Evolutionary conservation across 2,113 vertebrate genomes (phyloP).

Genomic region (Ptilorrhoa leucosticta): DNA sequence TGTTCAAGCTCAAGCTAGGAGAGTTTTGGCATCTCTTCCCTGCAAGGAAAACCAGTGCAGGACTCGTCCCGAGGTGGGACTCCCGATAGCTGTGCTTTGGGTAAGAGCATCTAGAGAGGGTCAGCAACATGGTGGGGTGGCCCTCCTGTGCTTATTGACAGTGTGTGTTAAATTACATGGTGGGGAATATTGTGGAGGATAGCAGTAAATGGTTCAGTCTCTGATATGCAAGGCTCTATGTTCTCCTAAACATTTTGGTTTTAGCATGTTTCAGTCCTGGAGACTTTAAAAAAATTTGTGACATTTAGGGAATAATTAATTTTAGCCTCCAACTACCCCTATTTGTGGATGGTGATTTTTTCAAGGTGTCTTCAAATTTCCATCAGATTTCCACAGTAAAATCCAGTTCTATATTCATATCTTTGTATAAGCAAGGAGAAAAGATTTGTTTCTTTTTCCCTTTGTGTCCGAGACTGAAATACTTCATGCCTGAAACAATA

Average conservation of each 20-base stretch:
- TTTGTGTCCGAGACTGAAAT: background rate
- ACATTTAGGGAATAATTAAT: background rate
- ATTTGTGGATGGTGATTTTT: background rate
- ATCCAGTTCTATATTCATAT: background rate
- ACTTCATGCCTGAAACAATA: background rate
- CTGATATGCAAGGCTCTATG: background rate
- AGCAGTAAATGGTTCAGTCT: background rate
- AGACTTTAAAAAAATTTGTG: background rate
- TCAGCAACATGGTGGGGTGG: background rate
- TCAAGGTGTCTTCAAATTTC: background rate
- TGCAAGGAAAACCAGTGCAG: background rate
- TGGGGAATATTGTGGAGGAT: background rate
- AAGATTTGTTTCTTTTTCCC: background rate
- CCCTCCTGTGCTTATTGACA: background rate
- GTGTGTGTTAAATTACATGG: background rate
- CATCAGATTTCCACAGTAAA: background rate
- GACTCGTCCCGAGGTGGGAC: background rate
- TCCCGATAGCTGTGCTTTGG: background rate
- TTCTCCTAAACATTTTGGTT: background rate
- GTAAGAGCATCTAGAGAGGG: background rate
- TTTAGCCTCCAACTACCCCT: background rate
- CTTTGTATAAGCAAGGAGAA: background rate
- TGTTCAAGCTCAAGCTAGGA: background rate
- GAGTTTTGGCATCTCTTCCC: background rate
- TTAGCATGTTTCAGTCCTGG: background rate